Percentiles rank a stretch among this genome's conserved stretches.
Conservation (phyloP, 2,113 vertebrate genomes). For the Phalacrocorax aristotelis region DNA sequence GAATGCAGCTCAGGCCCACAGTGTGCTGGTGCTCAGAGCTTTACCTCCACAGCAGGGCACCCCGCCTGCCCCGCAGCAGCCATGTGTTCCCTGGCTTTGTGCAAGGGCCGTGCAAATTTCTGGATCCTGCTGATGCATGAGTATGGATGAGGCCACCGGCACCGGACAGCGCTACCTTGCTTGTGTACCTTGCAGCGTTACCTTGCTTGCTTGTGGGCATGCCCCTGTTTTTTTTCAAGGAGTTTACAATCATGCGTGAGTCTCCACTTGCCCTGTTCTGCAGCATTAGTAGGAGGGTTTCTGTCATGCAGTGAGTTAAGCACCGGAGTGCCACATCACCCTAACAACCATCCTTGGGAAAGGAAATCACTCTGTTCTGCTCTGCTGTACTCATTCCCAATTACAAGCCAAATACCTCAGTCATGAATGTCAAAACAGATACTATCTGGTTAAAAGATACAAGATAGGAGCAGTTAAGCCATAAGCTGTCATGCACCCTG, state of each 20-base stretch:
- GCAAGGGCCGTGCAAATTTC: background rate
- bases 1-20: fast-evolving
- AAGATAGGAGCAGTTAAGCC: constrained; percentile 41
- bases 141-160: background rate
- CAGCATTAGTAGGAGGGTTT: background rate
- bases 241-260: background rate
- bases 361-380: constrained; percentile 43
- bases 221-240: background rate
- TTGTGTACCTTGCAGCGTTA: background rate
- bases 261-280: background rate
- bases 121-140: fast-evolving
- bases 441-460: constrained; percentile 49
- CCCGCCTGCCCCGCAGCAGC: too few species aligned
- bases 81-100: fast-evolving
- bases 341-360: constrained; percentile 10
- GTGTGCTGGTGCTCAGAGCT: background rate
- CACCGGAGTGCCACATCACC: background rate
- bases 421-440: constrained; percentile 62
- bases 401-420: constrained; percentile 38
- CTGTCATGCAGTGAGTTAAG: background rate
- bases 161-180: background rate
- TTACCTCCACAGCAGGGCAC: background rate
- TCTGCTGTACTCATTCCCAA: constrained; percentile 24
- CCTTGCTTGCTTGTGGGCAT: background rate
- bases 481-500: constrained; percentile 41